Evolutionary conservation across 92 coral and sea anemone species (phyloP).

Genomic region (Muricea muricata): DNA sequence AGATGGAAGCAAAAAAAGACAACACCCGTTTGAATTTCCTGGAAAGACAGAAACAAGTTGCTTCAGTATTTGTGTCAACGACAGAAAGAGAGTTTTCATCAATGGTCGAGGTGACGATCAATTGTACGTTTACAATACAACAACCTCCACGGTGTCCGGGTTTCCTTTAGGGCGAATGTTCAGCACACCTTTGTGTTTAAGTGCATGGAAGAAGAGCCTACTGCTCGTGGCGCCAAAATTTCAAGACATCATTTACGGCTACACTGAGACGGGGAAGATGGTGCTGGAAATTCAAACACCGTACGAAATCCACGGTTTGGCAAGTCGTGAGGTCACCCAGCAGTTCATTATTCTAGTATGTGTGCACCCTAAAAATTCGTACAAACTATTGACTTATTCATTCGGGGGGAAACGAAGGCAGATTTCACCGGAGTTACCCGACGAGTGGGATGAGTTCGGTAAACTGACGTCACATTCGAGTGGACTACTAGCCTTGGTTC

Average conservation of each 20-base stretch:
- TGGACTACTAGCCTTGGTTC: neutral
- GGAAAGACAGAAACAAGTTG: neutral
- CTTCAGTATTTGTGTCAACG: neutral
- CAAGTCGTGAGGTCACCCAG: neutral
- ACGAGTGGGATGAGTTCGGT: neutral
- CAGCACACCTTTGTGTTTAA: neutral
- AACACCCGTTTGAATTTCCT: neutral
- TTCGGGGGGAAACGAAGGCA: neutral
- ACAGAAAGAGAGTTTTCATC: neutral
- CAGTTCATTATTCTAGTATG: neutral
- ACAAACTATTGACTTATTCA: neutral
- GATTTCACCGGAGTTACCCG: neutral
- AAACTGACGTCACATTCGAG: neutral
- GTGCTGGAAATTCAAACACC: neutral
- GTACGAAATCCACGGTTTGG: neutral
- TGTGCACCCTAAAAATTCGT: neutral
- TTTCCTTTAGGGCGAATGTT: neutral
- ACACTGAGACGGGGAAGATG: neutral
- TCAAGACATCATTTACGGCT: neutral
- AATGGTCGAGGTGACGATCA: neutral
- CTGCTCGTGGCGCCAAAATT: neutral
- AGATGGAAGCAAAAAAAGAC: neutral
- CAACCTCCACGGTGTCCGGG: neutral
- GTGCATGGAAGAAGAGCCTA: neutral
- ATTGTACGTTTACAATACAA: neutral